Base-by-base conservation (phyloP, 2,797 vertebrate genomes). In the Gymnocypris eckloni region DNA sequence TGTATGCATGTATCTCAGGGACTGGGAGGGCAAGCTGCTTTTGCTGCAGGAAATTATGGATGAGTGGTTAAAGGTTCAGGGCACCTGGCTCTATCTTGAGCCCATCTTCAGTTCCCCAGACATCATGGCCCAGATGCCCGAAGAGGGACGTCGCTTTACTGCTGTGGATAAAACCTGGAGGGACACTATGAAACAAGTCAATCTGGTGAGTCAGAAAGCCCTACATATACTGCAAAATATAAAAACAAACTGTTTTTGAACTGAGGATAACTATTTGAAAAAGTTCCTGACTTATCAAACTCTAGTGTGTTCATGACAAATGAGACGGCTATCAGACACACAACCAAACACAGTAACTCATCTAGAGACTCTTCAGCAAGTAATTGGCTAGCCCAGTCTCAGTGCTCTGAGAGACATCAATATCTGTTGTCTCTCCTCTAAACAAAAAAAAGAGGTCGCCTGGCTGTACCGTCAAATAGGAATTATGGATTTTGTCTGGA, bases 101-200 rank as follows among this genome's bases (percentile, higher is more conserved):
- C 96, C 97, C 71, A 94, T 98, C 90, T 98, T 98, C 92, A 96
- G 96, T 91, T 98, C 97, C 69, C 97, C 97, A 1, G 97, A 97
- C 90, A 97, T 97, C 87, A 95, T 95, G 96, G 94, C 94, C 86
- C 96, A 98, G 90, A 97, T 98, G 97, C 97, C 97, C 0, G 95
- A 97, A 87, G 97, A 98, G 91, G 93, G 96, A 52, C 92, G 94
- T 1, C 92, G 91, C 16, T 98, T 98, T 91, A 95, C 80, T 33
- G 22, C 94, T 6, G 97, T 97, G 9, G 96, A 97, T 91, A 97
- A 96, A 91, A 97, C 93, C 9, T 97, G 96, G 97, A 95, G 95
- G 88, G 96, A 96, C 15, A 87, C 93, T 59, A 97, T 97, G 94
- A 96, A 95, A 88, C 91, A 87, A 81, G 94, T 96, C 78, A 88